Base-by-base conservation (phyloP, 2,797 vertebrate genomes). In the Ispidina lecontei region DNA sequence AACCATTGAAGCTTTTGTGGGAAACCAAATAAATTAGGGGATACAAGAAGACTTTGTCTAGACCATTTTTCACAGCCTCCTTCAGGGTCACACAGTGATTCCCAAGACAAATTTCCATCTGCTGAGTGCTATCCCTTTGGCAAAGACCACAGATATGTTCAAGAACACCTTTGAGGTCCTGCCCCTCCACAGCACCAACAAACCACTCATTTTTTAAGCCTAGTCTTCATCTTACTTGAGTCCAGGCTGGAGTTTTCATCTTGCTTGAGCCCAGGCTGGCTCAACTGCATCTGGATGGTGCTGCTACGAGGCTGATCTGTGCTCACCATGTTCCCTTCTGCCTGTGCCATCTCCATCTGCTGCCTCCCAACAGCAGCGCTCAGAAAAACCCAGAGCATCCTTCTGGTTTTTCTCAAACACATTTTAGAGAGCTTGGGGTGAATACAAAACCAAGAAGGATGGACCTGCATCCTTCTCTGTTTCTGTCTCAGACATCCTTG, bases 221-320 rank as follows among this genome's bases (percentile, higher is more conserved):
- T 15, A 1, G 0, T 29, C 73, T 88, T 75, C 2, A 1, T 47
- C n/a, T 73, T 79, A 11, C 56, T 58, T 62, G 55, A 72, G 63
- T 72, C 23, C 10, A 25, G 35, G 5, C 29, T 86, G 84, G 37
- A 1, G 0, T 29, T 76, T 88, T 75, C 2, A 1, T 46, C 28
- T 70, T 79, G 10, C 52, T 54, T 62, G 59, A 72, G 63, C 78
- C 23, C 10, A 25, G 35, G 5, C 29, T 86, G 84, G 6, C 37
- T 39, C 37, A 39, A 39, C 37, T 39, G 21, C 20, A n/a, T n/a
- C 7, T 4, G 11, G 59, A 20, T 1, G 0, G 21, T 26, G 43
- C 21, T 71, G 37, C 41, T 11, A 7, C 0, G 0, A 52, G 46
- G 14, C 62, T 74, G 65, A 49, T 10, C 19, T 52, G 28, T 3